These are phyloP conservation scores for Todus mexicanus DNA, from an alignment of 2,797 vertebrate species.

Conservation along the genomic window DNA sequence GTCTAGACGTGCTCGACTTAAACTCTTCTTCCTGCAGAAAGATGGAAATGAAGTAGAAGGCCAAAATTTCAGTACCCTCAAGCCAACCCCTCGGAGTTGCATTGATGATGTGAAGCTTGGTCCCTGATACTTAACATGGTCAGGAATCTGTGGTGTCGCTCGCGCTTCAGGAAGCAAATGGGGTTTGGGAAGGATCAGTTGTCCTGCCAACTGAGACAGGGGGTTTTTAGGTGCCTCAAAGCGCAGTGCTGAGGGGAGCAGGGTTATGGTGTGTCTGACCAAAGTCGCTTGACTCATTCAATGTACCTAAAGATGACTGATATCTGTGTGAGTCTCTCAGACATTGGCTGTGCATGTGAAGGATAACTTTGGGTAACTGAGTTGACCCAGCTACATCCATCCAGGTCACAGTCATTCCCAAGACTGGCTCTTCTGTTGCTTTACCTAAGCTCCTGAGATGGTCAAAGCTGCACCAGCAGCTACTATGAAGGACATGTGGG, in stretches of 20 bases:
- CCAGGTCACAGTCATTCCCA: neutral
- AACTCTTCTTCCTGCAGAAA: neutral
- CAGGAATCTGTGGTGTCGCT: neutral
- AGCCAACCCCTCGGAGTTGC: neutral
- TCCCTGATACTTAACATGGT: neutral
- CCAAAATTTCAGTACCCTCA: neutral
- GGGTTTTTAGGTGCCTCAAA: neutral
- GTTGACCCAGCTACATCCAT: neutral
- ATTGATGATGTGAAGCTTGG: neutral
- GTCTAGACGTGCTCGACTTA: neutral
- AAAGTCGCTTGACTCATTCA: neutral
- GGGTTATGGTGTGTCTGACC: constrained; percentile 13
- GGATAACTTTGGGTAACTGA: neutral
- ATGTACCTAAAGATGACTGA: neutral
- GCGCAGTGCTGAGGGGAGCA: neutral
- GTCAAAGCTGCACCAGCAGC: neutral
- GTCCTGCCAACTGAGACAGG: neutral
- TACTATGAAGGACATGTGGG: neutral
- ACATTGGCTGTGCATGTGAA: neutral
- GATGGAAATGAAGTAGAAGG: neutral
- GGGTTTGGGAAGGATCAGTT: constrained; percentile 33
- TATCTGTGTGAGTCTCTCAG: neutral
- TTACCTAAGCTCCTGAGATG: neutral
- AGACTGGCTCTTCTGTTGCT: neutral
- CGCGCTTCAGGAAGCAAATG: constrained; percentile 2